Evolutionary conservation across 2,888 invertebrate species (phyloP), one percentile per base, ranked within the genome.

Genomic region (Tipula lateralis): DNA sequence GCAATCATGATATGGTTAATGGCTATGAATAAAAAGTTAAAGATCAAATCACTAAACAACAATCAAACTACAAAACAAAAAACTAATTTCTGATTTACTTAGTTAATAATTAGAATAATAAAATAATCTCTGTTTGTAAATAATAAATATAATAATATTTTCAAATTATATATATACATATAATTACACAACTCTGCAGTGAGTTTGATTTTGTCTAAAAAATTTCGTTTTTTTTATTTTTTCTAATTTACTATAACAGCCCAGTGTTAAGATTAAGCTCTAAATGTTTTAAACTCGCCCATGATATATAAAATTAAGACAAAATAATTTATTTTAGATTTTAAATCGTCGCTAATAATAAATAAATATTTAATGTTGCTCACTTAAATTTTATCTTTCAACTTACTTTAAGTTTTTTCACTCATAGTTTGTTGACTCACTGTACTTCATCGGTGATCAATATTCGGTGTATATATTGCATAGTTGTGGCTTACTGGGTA

Each of bases 101-200:
- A 44, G 44, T 44, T 44, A 44, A 44, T 44, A 5, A n/a, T 44
- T 44, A 44, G 44, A 44, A 44, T 44, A 44, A 44, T 44, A 44
- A 44, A n/a, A 44, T 44, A 44, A 44, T 44, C 24, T 66, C 66
- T 16, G 44, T 44, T 66, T 66, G 66, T 66, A 66, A 66, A 66
- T 66, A 66, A 66, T 66, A 66, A 66, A 66, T 66, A 24, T 66
- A 66, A 66, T 66, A 24, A 66, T 24, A 66, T 66, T 12, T 24
- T 66, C 24, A 66, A 66, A 66, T 66, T 66, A 66, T 66, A 50
- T 50, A 66, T 66, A 66, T 66, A 66, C 24, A 50, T 50, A 66
- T 66, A 66, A 66, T 66, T 66, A 9, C 1, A 24, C 24, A 24
- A 24, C 66, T 66, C 24, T 19, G 24, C 13, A 2, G 12, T 7